Conservation (phyloP, 2,888 invertebrate genomes). For the Tolmerus cingulatus region DNA sequence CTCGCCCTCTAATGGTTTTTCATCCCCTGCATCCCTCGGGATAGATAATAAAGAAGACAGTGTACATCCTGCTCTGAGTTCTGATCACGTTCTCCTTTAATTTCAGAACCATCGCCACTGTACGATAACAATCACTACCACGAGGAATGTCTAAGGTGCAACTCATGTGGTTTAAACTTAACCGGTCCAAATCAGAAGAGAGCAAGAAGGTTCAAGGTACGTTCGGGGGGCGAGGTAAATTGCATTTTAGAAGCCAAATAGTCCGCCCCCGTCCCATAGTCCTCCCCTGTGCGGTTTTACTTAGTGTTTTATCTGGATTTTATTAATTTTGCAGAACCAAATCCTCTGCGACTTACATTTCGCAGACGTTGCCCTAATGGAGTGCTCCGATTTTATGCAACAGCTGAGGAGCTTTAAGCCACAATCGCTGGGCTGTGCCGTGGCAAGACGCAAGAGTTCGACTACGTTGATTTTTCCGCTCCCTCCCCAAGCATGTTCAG, state of each 20-base stretch:
- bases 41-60: background rate
- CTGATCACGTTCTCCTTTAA: conserved; percentile 46
- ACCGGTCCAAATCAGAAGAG: conserved; percentile 87
- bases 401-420: conserved; percentile 95
- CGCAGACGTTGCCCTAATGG: conserved; percentile 96
- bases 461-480: conserved; percentile 93
- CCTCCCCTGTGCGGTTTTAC: background rate
- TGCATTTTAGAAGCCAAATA: background rate
- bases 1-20: background rate
- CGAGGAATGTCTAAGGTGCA: conserved; percentile 97
- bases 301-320: conserved; percentile 17
- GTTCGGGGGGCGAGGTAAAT: background rate
- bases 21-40: background rate
- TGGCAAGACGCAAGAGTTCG: conserved; percentile 90
- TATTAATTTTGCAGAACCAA: conserved; percentile 71
- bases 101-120: conserved; percentile 86
- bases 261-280: background rate
- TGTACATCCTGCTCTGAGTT: background rate
- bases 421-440: conserved; percentile 93
- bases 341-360: conserved; percentile 96
- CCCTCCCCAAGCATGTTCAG: conserved; percentile 93
- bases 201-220: conserved; percentile 70
- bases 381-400: conserved; percentile 97
- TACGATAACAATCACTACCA: conserved; percentile 97
- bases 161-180: conserved; percentile 92